Conservation (phyloP, 2,888 invertebrate species). For the Cheiracanthium punctorium region DNA sequence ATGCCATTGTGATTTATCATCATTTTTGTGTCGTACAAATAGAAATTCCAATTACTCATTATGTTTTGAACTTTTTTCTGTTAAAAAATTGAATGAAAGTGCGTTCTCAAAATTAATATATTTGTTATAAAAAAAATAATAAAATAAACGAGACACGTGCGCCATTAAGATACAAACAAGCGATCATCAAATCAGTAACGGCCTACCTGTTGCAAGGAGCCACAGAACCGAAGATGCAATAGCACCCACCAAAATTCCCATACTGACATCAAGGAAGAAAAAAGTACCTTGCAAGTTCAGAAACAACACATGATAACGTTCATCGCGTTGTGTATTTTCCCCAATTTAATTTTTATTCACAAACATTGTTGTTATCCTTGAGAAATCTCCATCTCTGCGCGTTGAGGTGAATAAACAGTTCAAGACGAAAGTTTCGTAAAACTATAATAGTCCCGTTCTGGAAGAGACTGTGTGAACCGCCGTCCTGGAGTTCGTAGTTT, state of each 20-base stretch:
- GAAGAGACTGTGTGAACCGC: neutral
- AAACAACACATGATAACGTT: neutral
- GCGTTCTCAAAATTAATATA: too few relatives aligned
- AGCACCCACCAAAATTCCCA: constrained; percentile 55
- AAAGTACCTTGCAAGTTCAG: neutral
- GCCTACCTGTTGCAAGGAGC: constrained; percentile 64
- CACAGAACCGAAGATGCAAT: constrained; percentile 51
- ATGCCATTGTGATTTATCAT: too few relatives aligned
- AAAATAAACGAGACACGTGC: neutral
- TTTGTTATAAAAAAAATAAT: too few relatives aligned
- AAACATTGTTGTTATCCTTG: neutral
- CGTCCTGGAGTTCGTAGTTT: neutral
- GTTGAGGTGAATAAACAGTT: neutral
- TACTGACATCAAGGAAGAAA: constrained; percentile 43
- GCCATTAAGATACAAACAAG: neutral
- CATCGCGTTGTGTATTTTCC: neutral
- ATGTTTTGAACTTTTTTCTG: too few relatives aligned
- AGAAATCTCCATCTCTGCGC: neutral
- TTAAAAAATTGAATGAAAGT: too few relatives aligned
- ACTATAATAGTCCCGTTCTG: neutral
- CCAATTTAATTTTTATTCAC: neutral
- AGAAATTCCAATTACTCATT: too few relatives aligned
- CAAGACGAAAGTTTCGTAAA: neutral
- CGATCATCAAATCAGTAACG: neutral
- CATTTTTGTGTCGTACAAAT: too few relatives aligned